phyloP scores from a whole-genome alignment of 2,888 invertebrate genomes.

The Agrilus cyanescens region DNA sequence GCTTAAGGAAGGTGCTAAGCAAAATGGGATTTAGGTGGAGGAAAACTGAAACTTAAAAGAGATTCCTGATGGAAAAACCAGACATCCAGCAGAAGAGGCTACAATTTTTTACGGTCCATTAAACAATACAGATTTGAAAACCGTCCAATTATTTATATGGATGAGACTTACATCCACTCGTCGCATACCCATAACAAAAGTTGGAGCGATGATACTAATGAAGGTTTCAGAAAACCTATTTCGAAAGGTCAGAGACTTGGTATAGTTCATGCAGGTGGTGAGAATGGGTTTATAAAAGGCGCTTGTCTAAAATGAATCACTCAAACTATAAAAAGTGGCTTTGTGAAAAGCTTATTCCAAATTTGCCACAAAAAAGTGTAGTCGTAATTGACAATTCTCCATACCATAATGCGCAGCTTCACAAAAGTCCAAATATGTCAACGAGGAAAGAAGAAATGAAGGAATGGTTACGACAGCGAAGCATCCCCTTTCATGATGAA shows the following conservation, averaged over 20 bases:
- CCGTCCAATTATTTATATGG: constrained; percentile 12
- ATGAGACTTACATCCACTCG: constrained; percentile 9
- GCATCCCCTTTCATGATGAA: constrained; percentile 8
- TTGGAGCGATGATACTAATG: not conserved
- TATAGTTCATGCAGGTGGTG: too few relatives aligned
- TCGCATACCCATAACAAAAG: constrained; percentile 1
- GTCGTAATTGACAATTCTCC: constrained; percentile 18
- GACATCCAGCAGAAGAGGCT: constrained; percentile 6
- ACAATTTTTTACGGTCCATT: constrained; percentile 7
- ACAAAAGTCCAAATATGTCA: constrained; percentile 8
- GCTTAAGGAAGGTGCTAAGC: constrained; percentile 3
- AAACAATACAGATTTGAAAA: constrained; percentile 9
- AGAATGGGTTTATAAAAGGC: constrained; percentile 5
- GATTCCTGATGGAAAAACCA: constrained; percentile 8
- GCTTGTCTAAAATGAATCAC: not conserved
- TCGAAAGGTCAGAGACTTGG: constrained; percentile 18
- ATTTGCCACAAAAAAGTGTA: constrained; percentile 14
- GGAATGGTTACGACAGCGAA: constrained; percentile 10
- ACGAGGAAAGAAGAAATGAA: constrained; percentile 13
- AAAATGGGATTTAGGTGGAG: constrained; percentile 10
- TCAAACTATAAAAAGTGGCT: constrained; percentile 7
- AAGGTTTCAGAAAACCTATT: constrained; percentile 5
- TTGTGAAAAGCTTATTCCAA: constrained; percentile 7
- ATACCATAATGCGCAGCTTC: constrained; percentile 13
- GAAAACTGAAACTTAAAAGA: constrained; percentile 8